Percentiles rank a stretch among this genome's conserved stretches.
Conservation (phyloP, 2,113 vertebrate species). For the Lagopus leucura region DNA sequence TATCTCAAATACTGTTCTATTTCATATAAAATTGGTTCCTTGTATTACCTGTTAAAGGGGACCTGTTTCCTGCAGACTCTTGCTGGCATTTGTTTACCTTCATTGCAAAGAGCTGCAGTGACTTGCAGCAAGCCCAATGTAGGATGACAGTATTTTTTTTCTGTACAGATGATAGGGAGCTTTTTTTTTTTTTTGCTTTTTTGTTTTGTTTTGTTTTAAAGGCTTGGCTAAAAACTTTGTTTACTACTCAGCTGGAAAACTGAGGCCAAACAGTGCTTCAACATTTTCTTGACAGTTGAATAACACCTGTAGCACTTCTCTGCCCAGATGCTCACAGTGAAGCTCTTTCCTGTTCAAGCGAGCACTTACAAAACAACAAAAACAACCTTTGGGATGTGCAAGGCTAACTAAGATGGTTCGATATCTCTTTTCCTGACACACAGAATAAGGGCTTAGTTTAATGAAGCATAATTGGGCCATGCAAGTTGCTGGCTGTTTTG, state of each 20-base stretch:
- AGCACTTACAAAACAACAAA: not conserved
- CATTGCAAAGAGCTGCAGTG: not conserved
- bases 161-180: not conserved
- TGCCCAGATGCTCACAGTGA: not conserved
- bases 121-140: not conserved
- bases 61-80: not conserved
- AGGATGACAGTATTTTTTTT: not conserved
- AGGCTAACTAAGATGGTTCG: not conserved
- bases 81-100: not conserved
- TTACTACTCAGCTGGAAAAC: not conserved
- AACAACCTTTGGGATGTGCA: not conserved
- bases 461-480: conserved; percentile 69
- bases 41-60: not conserved
- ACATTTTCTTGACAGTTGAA: not conserved
- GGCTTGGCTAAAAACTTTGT: not conserved
- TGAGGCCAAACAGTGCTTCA: not conserved
- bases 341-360: not conserved
- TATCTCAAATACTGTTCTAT: not conserved
- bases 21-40: not conserved
- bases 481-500: conserved; percentile 24
- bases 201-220: not conserved
- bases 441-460: conserved; percentile 47
- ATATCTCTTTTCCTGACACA: conserved; percentile 9
- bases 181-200: not conserved
- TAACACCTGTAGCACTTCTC: not conserved